Percentiles rank a stretch among this genome's conserved stretches.
Evolutionary conservation across 2,888 invertebrate species (phyloP).

Genomic region (Coleophora flavipennella): DNA sequence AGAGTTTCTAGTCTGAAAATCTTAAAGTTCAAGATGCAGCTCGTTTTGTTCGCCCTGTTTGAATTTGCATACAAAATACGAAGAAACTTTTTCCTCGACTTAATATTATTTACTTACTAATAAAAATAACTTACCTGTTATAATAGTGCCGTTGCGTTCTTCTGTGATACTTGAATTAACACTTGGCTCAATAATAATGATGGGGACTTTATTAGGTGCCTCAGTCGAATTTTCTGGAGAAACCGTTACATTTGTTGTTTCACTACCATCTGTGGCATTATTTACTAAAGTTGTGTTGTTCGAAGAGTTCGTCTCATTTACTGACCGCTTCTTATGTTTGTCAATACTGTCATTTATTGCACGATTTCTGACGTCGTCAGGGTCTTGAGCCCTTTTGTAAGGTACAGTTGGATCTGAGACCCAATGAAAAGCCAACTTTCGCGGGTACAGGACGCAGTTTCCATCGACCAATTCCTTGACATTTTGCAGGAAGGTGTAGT

Average conservation of each 20-base stretch:
- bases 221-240: slow-evolving; percentile 9
- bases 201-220: slow-evolving; percentile 11
- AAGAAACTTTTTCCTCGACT: no score
- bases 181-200: slow-evolving; percentile 5
- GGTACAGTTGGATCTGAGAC: slow-evolving; percentile 19
- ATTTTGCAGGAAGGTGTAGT: slow-evolving; percentile 51
- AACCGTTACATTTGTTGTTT: slow-evolving; percentile 20
- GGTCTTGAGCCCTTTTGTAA: slow-evolving; percentile 4
- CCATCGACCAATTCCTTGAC: slow-evolving; percentile 44
- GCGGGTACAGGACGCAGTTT: slow-evolving; percentile 47
- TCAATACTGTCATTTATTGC: neutral
- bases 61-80: no score
- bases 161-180: slow-evolving; percentile 13
- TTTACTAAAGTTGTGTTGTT: slow-evolving; percentile 2
- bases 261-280: slow-evolving; percentile 5
- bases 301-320: slow-evolving; percentile 12
- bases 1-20: no score
- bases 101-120: neutral
- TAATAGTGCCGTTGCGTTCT: slow-evolving; percentile 23
- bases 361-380: slow-evolving; percentile 8
- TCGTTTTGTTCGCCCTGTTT: no score
- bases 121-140: slow-evolving; percentile 25
- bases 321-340: slow-evolving; percentile 10
- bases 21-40: no score
- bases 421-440: slow-evolving; percentile 38